Base-by-base conservation (phyloP, 1,140 invertebrate genomes). In the Leptopilina boulardi region DNA sequence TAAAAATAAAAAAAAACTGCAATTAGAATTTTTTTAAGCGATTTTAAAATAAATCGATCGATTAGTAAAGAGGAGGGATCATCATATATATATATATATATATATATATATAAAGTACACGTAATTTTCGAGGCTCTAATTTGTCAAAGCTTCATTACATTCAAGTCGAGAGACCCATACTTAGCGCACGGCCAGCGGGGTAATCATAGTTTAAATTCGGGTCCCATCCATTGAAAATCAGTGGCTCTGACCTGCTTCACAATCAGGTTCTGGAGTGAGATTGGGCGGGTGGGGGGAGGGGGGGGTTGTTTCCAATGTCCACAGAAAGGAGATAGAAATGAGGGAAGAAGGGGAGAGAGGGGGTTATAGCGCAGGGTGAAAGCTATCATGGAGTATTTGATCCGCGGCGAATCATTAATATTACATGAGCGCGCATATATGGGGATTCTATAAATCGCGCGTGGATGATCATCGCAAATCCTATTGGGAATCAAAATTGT, bases 121-220 rank as follows among this genome's bases (percentile, higher is more conserved):
- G 88, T 88, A 89, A 91, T 91, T 91, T 90, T 87, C 86, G 82
- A 87, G 84, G 84, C 85, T 87, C 89, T 91, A 90, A 91, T 91
- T 91, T 89, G 87, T 90, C 88, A 89, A 91, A 89, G 90, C 86
- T 91, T 91, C 89, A 88, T 91, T 91, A 89, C 86, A 85, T 76
- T 75, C 70, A 79, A 77, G 77, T 81, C 86, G 86, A 89, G 86
- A 89, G 88, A 89, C 88, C 89, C 87, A 89, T 90, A 91, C 89
- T 91, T 91, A 89, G 86, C 82, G 83, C 85, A 86, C 85, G 84
- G 80, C 66, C 85, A 82, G 77, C 82, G 84, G 83, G 88, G 85
- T 91, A 91, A 91, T 91, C 89, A 91, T 91, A 91, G 90, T 91
- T 91, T 91, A 91, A 91, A 91, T 90, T 90, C 87, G 88, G 87